phyloP scores from a whole-genome alignment of 2,888 invertebrate species.

The Dicroscelio sp. region DNA sequence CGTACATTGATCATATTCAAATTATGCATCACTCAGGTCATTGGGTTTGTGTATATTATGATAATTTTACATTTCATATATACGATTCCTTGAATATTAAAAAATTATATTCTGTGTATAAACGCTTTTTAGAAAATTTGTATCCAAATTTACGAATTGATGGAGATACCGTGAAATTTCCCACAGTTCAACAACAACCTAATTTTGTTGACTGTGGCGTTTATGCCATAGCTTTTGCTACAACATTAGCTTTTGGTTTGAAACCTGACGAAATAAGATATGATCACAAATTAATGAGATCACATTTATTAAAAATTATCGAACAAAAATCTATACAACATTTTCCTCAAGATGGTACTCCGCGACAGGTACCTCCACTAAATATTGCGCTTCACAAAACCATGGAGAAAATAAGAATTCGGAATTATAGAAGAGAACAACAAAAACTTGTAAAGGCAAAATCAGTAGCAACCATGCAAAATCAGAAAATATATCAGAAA shows the following conservation, averaged over 20 bases:
- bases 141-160: neutral
- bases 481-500: too few species aligned
- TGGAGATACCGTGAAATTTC: neutral
- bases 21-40: neutral
- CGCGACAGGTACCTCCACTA: neutral
- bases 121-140: neutral
- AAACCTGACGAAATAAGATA: conserved; percentile 10
- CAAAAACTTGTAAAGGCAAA: too few species aligned
- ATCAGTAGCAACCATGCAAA: too few species aligned
- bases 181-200: neutral
- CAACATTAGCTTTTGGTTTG: conserved; percentile 12
- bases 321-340: neutral
- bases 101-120: neutral
- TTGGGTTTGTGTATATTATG: conserved; percentile 31
- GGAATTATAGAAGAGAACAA: neutral
- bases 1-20: neutral
- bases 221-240: conserved; percentile 24
- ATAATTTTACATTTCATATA: neutral
- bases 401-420: neutral
- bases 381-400: neutral
- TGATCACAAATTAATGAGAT: neutral
- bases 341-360: conserved; percentile 19
- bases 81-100: conserved; percentile 25
- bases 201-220: conserved; percentile 10
- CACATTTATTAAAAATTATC: conserved; percentile 7